These are phyloP conservation scores for Tricholauxania praeusta DNA, from an alignment of 2,888 invertebrate genomes.

Conservation along the genomic window DNA sequence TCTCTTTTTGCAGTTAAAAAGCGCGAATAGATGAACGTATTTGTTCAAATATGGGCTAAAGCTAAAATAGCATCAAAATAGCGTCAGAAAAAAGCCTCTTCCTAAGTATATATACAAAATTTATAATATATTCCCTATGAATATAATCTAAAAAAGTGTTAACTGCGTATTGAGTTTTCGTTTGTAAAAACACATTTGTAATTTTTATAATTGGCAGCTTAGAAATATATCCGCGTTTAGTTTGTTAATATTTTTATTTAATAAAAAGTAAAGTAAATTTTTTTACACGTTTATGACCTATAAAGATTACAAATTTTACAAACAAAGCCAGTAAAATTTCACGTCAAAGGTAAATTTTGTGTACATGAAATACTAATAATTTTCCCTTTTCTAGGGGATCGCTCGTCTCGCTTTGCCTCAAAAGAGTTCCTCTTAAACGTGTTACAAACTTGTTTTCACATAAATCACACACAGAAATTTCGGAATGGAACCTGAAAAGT, in stretches of 20 bases:
- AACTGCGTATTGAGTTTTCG: conserved; percentile 13
- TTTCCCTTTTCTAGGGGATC: conserved; percentile 51
- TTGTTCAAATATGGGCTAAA: conserved; percentile 25
- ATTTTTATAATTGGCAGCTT: conserved; percentile 25
- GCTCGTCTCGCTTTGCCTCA: conserved; percentile 44
- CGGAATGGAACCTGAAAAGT: conserved; percentile 34
- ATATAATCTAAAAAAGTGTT: conserved; percentile 8
- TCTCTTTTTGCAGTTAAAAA: conserved; percentile 61
- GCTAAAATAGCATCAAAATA: conserved; percentile 28
- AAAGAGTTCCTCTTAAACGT: conserved; percentile 18
- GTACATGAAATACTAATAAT: conserved; percentile 46
- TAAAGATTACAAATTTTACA: conserved; percentile 27
- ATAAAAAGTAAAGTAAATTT: neutral
- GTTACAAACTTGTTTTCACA: neutral
- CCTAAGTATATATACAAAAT: conserved; percentile 34
- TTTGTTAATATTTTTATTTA: neutral
- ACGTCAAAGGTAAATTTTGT: conserved; percentile 40
- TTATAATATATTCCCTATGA: conserved; percentile 18
- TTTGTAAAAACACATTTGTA: conserved; percentile 26
- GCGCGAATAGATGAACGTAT: conserved; percentile 29
- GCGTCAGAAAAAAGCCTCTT: conserved; percentile 25
- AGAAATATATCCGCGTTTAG: too few relatives aligned
- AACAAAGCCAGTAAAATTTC: conserved; percentile 11
- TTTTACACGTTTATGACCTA: conserved; percentile 3
- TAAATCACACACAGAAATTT: conserved; percentile 18